These are phyloP conservation scores for Noctua janthina DNA, from an alignment of 2,888 invertebrate genomes.

Conservation along the genomic window DNA sequence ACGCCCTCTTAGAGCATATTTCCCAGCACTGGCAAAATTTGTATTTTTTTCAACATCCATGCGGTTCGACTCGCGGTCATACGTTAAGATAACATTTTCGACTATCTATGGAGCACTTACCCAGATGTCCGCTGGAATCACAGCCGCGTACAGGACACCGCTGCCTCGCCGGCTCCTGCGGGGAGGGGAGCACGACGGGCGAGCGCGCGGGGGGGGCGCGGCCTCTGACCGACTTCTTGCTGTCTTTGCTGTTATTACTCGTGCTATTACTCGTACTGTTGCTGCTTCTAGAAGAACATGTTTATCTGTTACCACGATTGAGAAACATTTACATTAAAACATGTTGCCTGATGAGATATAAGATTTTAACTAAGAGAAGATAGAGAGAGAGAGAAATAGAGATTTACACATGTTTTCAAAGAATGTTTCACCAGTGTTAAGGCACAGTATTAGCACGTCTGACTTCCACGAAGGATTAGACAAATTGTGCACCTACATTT, in stretches of 20 bases:
- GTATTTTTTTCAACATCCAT: no score
- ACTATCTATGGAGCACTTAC: neutral
- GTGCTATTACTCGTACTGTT: slow-evolving; percentile 40
- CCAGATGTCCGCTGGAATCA: slow-evolving; percentile 40
- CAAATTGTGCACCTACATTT: neutral
- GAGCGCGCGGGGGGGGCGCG: slow-evolving; percentile 73
- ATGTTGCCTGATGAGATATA: no score
- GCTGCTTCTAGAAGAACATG: neutral
- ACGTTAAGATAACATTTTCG: neutral
- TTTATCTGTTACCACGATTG: neutral
- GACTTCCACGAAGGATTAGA: accelerated
- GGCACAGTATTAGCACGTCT: neutral
- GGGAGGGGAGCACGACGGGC: slow-evolving; percentile 72
- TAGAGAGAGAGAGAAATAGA: no score
- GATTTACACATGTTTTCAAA: no score
- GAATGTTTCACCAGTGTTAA: no score
- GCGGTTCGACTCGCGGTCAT: no score
- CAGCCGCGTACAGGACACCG: slow-evolving; percentile 93
- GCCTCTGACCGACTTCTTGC: slow-evolving; percentile 76
- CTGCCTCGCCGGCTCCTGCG: slow-evolving; percentile 89
- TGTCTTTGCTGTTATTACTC: slow-evolving; percentile 75
- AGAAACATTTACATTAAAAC: no score
- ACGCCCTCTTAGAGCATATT: neutral
- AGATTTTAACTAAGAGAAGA: no score
- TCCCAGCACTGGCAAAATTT: no score